Conservation (phyloP, 2,797 vertebrate genomes). For the Rousettus madagascariensis region DNA sequence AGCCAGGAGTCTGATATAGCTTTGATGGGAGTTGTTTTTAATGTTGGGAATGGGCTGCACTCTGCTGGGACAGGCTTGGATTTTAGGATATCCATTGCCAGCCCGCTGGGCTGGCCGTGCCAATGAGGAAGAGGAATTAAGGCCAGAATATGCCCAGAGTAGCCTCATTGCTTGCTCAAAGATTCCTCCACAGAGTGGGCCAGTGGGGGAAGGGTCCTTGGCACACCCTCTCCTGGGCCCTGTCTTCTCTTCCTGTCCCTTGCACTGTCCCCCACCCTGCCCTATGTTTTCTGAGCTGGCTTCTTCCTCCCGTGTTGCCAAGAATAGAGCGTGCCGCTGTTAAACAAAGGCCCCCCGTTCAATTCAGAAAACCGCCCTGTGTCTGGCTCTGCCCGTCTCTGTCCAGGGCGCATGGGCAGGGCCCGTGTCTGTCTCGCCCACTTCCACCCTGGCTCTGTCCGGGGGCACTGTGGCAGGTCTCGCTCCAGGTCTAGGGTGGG, state of each 20-base stretch:
- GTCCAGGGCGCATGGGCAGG: neutral
- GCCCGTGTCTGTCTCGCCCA: neutral
- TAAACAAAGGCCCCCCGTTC: slow-evolving; percentile 67
- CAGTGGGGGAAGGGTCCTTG: neutral
- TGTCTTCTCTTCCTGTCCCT: slow-evolving; percentile 44
- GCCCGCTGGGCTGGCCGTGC: neutral
- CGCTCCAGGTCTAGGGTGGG: neutral
- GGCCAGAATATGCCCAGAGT: neutral
- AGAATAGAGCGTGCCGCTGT: neutral
- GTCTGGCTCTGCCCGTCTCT: neutral
- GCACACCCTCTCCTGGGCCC: neutral
- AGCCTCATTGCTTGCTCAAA: neutral
- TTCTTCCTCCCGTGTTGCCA: slow-evolving; percentile 4
- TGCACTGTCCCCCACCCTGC: neutral
- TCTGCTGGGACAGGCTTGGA: neutral
- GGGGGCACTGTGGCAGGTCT: neutral
- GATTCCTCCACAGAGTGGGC: neutral
- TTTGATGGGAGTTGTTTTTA: neutral
- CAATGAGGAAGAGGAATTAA: neutral
- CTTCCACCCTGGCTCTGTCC: slow-evolving; percentile 29
- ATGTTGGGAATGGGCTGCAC: neutral
- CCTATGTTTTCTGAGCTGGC: neutral
- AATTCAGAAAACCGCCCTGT: slow-evolving; percentile 33
- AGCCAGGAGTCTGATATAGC: neutral
- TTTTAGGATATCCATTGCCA: neutral